Base-by-base conservation (phyloP, 2,797 vertebrate species). In the Caiman crocodilus region DNA sequence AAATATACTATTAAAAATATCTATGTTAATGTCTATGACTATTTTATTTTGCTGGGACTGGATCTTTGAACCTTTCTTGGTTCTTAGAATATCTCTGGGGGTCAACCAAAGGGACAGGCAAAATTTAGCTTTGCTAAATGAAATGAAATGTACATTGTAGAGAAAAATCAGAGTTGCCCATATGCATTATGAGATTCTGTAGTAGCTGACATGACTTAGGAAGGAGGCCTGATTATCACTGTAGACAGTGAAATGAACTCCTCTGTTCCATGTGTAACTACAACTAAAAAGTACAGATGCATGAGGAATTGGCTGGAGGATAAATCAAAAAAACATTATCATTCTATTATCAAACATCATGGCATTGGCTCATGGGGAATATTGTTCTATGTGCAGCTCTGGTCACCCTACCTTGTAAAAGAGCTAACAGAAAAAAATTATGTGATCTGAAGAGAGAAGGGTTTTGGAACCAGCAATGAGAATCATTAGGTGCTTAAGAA, bases 311-410 rank as follows among this genome's bases (percentile, higher is more conserved):
- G 88, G 94, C 86, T 60, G 82, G 78, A 28, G 60, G 79, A 91
- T 84, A 90, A 93, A 82, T 1, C 32, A 89, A 76, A 71, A 71
- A 84, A 95, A 95, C 93, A 89, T 91, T 90, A 91, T 88, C 8
- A 50, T 50, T 21, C 23, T 23, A 25, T 73, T 73, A 73, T 50
- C 25, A 42, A 16, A 73, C 42, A 25, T 23, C 90, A 88, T 90
- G 87, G n/a, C 87, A 93, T 95, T 96, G 96, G 95, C 96, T 95
- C 95, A 91, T 96, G 94, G 90, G 90, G 79, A 96, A 94, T 93
- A 95, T 58, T 82, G 79, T 93, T 79, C 42, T 50, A 50, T 50
- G 42, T 93, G 30, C 88, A 88, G 56, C 80, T 92, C 90, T 89
- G 81, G 93, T 50, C 35, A 50, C 6, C 14, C 23, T 50, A 42